Conservation (phyloP, 1,140 invertebrate species). For the Trypoxylus dichotomus region DNA sequence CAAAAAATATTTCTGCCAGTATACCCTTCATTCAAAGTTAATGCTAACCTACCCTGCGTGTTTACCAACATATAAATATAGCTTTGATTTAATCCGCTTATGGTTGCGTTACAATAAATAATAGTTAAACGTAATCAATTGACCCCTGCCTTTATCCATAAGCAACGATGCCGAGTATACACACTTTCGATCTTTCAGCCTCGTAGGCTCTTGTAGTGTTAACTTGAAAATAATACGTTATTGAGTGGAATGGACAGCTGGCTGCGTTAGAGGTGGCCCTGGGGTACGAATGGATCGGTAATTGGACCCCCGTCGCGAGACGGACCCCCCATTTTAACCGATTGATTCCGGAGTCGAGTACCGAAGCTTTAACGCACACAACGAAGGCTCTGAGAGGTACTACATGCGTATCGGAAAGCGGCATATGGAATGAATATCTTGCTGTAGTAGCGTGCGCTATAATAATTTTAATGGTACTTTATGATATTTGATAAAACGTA, state of each 20-base stretch:
- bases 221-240: constrained; percentile 30
- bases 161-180: neutral
- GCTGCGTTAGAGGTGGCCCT: constrained; percentile 23
- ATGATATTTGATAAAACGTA: constrained; percentile 20
- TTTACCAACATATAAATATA: neutral
- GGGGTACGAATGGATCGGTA: constrained; percentile 29
- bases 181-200: neutral
- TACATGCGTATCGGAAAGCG: neutral
- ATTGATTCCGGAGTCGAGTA: neutral
- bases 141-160: neutral
- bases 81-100: neutral
- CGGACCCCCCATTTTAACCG: constrained; percentile 27
- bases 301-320: constrained; percentile 25
- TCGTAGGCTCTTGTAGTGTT: constrained; percentile 6
- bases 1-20: too few relatives aligned
- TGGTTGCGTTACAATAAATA: neutral
- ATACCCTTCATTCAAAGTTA: too few relatives aligned
- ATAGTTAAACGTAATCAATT: constrained; percentile 7
- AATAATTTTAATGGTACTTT: constrained; percentile 23
- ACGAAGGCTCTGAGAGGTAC: too few relatives aligned
- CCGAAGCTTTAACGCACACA: too few relatives aligned
- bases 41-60: too few relatives aligned
- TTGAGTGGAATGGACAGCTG: constrained; percentile 27
- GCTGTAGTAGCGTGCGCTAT: neutral
- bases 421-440: neutral